A percentile compares a stretch with the other conserved stretches of the same genome.
Conservation (phyloP, 2,113 vertebrate species). For the Cebus imitator region DNA sequence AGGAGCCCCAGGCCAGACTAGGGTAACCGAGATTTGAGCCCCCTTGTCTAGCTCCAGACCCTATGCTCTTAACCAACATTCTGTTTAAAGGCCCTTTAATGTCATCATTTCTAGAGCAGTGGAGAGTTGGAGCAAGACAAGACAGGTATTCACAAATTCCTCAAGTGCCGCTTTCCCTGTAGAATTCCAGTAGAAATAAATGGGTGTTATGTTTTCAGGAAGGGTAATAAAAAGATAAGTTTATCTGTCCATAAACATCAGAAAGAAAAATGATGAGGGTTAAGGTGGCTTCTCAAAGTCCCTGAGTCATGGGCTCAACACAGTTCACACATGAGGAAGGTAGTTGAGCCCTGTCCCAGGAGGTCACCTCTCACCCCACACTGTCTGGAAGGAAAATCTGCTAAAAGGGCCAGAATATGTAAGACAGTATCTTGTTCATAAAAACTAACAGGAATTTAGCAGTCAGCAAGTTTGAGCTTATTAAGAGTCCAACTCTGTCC, state of each 20-base stretch:
- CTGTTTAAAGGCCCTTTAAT: neutral
- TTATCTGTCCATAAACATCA: neutral
- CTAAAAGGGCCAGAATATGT: neutral
- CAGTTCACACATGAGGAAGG: slow-evolving; percentile 15
- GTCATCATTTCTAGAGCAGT: neutral
- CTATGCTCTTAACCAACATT: neutral
- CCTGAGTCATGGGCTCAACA: neutral
- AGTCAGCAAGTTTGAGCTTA: neutral
- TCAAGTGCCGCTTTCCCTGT: neutral
- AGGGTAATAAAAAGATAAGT: neutral
- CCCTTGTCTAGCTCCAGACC: neutral
- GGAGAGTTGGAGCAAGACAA: neutral
- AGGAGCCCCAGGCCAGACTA: neutral
- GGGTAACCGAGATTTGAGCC: neutral
- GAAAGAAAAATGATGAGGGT: neutral
- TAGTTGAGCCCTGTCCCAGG: neutral
- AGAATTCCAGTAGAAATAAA: rapidly evolving
- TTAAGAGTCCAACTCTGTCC: neutral
- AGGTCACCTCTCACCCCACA: slow-evolving; percentile 45
- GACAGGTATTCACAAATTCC: neutral
- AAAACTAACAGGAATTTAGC: neutral
- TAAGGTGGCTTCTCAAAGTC: neutral
- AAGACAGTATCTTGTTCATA: neutral
- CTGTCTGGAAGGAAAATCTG: neutral
- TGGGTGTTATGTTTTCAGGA: neutral